phyloP scores from a whole-genome alignment of 2,888 invertebrate species.

The Sminthurides aquaticus region DNA sequence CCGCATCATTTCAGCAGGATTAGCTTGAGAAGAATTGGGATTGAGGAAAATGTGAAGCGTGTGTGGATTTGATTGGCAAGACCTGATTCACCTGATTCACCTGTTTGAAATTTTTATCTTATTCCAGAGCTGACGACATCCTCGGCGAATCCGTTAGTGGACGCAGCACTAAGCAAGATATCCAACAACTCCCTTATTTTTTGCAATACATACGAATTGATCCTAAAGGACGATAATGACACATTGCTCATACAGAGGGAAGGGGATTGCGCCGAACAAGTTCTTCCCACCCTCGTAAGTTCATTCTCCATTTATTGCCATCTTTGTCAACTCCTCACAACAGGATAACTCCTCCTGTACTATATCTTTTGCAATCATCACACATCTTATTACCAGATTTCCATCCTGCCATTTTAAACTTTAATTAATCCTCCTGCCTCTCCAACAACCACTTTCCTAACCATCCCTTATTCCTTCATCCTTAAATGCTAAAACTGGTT shows the following conservation, averaged over 20 bases:
- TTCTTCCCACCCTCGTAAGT: background rate
- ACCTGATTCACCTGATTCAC: background rate
- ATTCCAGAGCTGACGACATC: slow-evolving; percentile 6
- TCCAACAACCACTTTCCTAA: too few species aligned
- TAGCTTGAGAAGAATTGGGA: too few species aligned
- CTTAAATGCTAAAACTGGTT: too few species aligned
- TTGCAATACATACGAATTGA: slow-evolving; percentile 1
- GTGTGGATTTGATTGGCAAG: background rate
- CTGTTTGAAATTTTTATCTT: background rate
- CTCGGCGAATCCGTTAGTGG: slow-evolving; percentile 5
- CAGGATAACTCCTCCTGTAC: too few species aligned
- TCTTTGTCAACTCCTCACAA: too few species aligned
- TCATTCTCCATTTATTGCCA: background rate
- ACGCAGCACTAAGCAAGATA: background rate
- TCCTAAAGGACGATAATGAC: slow-evolving; percentile 8
- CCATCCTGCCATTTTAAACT: too few species aligned
- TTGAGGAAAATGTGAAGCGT: too few species aligned
- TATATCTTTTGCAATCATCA: too few species aligned
- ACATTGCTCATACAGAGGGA: slow-evolving; percentile 7
- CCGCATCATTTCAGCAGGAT: too few species aligned
- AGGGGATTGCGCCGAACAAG: slow-evolving; percentile 3
- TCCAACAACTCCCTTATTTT: background rate
- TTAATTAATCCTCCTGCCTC: too few species aligned
- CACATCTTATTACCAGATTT: too few species aligned
- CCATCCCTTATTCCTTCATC: too few species aligned